Conservation (phyloP, 2,797 vertebrate genomes). For the Poecilia picta region DNA sequence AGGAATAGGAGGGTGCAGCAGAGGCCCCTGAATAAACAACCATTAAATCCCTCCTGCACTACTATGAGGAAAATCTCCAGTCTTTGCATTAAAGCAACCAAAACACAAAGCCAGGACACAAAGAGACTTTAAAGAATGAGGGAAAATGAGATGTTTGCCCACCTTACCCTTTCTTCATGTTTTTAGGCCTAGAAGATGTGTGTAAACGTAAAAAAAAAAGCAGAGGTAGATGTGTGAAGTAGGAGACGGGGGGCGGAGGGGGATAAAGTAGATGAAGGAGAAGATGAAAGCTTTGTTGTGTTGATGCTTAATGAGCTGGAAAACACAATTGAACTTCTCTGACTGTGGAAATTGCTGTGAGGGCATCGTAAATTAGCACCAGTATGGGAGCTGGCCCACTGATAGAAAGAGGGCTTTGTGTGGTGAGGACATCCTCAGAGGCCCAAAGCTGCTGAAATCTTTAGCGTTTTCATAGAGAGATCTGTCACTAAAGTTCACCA, state of each 20-base stretch:
- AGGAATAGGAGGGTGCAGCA: constrained; percentile 79
- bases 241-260: constrained; percentile 42
- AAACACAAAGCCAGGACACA: constrained; percentile 46
- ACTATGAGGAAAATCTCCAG: constrained; percentile 49
- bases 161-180: constrained; percentile 41
- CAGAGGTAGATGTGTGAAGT: constrained; percentile 56
- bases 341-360: constrained; percentile 88
- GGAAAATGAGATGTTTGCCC: not conserved
- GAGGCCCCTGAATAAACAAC: constrained; percentile 87
- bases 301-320: constrained; percentile 88
- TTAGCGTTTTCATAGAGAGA: constrained; percentile 43
- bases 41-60: constrained; percentile 77
- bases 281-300: constrained; percentile 86
- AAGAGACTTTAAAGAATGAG: constrained; percentile 30
- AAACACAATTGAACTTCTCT: constrained; percentile 88
- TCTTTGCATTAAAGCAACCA: constrained; percentile 50
- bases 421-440: constrained; percentile 72
- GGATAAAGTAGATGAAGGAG: constrained; percentile 67
- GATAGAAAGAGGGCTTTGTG: constrained; percentile 85
- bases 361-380: constrained; percentile 86
- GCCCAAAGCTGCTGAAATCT: constrained; percentile 56
- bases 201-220: constrained; percentile 42
- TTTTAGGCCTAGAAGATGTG: constrained; percentile 27
- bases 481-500: constrained; percentile 33
- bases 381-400: constrained; percentile 82